phyloP scores from a whole-genome alignment of 2,888 invertebrate species.

The Andricus quercusramuli region DNA sequence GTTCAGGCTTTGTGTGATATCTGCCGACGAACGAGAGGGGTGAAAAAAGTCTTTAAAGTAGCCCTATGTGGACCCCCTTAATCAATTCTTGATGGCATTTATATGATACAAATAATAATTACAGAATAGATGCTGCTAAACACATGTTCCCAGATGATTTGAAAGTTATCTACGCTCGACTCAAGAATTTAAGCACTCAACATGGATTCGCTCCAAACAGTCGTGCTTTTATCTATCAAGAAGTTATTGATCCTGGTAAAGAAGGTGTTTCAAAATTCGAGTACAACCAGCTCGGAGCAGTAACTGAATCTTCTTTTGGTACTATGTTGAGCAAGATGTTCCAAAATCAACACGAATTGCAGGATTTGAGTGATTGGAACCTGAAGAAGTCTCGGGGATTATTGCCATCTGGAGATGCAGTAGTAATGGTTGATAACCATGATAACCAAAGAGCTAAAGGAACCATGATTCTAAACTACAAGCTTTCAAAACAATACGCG shows the following conservation, averaged over 20 bases:
- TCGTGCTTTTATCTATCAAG: slow-evolving; percentile 86
- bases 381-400: slow-evolving; percentile 68
- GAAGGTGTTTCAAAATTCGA: slow-evolving; percentile 77
- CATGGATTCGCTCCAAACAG: slow-evolving; percentile 84
- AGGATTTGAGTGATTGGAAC: slow-evolving; percentile 66
- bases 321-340: slow-evolving; percentile 71
- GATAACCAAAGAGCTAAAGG: slow-evolving; percentile 82
- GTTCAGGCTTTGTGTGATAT: no score
- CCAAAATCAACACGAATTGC: slow-evolving; percentile 68
- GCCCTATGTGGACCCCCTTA: no score
- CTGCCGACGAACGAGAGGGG: no score
- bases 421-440: slow-evolving; percentile 84
- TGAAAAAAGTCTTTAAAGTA: no score
- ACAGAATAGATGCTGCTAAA: slow-evolving; percentile 80
- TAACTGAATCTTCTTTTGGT: slow-evolving; percentile 87
- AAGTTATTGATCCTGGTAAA: slow-evolving; percentile 85
- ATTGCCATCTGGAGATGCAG: slow-evolving; percentile 72
- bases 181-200: slow-evolving; percentile 82
- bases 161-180: slow-evolving; percentile 78
- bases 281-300: slow-evolving; percentile 79
- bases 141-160: slow-evolving; percentile 82
- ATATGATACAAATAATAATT: background rate
- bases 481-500: slow-evolving; percentile 74
- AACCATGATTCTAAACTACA: slow-evolving; percentile 74
- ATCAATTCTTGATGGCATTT: no score